A percentile compares a stretch with the other conserved stretches of the same genome.
These are phyloP conservation scores for Callospermophilus lateralis DNA, from an alignment of 2,113 vertebrate species.

Conservation along the genomic window DNA sequence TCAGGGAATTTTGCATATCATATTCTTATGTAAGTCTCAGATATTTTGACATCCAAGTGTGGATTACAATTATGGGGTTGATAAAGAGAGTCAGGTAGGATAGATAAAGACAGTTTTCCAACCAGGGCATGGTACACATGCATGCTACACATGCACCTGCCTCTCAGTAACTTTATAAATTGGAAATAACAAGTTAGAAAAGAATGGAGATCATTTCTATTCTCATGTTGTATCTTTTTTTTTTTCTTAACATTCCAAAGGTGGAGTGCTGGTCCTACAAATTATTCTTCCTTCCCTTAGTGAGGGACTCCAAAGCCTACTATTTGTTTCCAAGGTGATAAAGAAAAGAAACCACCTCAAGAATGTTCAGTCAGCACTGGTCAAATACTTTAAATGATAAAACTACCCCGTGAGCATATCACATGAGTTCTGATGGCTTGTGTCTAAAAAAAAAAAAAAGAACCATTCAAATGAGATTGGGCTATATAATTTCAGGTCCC, in stretches of 20 bases:
- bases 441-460: rapidly evolving
- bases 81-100: not conserved
- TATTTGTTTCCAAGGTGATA: not conserved
- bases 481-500: too few relatives aligned
- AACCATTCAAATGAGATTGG: rapidly evolving
- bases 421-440: not conserved
- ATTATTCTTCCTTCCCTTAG: not conserved
- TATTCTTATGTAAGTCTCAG: not conserved
- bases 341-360: conserved; percentile 48
- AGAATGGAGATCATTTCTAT: not conserved
- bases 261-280: not conserved
- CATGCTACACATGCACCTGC: rapidly evolving
- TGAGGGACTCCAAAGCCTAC: not conserved
- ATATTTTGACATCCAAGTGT: not conserved
- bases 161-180: not conserved
- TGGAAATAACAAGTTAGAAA: not conserved
- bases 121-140: too few relatives aligned
- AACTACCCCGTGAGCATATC: not conserved
- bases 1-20: not conserved
- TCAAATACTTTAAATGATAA: conserved; percentile 54
- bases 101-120: too few relatives aligned
- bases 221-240: too few relatives aligned
- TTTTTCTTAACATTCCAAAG: not conserved
- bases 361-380: conserved; percentile 16
- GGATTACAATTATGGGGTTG: rapidly evolving